A percentile compares a stretch with the other conserved stretches of the same genome.
These are phyloP conservation scores for Craterocephalus amniculus DNA, from an alignment of 2,797 vertebrate genomes.

Conservation along the genomic window DNA sequence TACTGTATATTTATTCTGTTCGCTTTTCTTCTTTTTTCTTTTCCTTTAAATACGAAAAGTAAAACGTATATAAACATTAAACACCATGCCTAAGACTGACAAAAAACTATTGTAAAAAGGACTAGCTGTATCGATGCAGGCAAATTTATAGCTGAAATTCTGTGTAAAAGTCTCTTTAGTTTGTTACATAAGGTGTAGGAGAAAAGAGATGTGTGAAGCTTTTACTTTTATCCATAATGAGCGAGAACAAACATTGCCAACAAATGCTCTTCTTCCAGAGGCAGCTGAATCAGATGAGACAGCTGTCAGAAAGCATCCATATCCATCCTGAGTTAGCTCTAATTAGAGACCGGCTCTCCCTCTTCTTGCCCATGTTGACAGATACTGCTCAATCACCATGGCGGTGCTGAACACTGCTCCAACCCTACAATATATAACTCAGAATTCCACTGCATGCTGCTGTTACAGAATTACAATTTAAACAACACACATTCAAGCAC, in stretches of 20 bases:
- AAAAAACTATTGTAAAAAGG: constrained; percentile 15
- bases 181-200: constrained; percentile 29
- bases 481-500: constrained; percentile 1
- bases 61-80: neutral
- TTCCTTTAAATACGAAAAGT: neutral
- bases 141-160: constrained; percentile 36
- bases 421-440: constrained; percentile 22
- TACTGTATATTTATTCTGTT: neutral
- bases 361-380: constrained; percentile 70
- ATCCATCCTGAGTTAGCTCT: constrained; percentile 75
- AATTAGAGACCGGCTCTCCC: constrained; percentile 76
- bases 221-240: constrained; percentile 64
- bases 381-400: constrained; percentile 72
- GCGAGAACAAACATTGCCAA: constrained; percentile 74
- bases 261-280: constrained; percentile 66
- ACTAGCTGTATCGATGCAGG: constrained; percentile 9
- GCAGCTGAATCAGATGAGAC: constrained; percentile 73
- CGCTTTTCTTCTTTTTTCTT: neutral
- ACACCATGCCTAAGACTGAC: neutral
- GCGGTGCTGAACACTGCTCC: constrained; percentile 40
- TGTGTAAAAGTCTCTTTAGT: constrained; percentile 26
- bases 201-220: constrained; percentile 40
- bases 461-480: constrained; percentile 29
- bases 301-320: constrained; percentile 80
- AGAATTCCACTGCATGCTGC: constrained; percentile 30